Evolutionary conservation across 2,797 vertebrate genomes (phyloP).

Genomic region (Ara ararauna): DNA sequence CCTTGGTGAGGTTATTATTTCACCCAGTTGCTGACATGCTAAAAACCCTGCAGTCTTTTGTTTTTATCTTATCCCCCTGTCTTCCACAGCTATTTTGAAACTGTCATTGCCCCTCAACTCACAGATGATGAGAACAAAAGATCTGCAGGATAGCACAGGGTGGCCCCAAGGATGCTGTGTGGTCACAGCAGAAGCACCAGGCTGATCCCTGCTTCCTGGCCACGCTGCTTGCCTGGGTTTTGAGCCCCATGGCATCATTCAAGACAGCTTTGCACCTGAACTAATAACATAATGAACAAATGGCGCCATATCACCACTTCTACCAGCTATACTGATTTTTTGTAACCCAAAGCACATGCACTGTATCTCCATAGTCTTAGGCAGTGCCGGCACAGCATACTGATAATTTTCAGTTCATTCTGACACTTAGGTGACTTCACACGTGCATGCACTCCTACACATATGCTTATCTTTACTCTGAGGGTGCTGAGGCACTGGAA

Average conservation of each 20-base stretch:
- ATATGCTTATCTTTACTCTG: not conserved
- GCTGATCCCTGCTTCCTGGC: not conserved
- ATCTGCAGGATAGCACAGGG: not conserved
- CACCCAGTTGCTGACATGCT: not conserved
- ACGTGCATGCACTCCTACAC: not conserved
- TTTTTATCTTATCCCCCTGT: not conserved
- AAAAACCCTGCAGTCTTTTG: not conserved
- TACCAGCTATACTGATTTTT: not conserved
- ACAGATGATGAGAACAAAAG: not conserved
- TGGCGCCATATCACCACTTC: not conserved
- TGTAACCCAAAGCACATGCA: not conserved
- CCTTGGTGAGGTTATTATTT: not conserved
- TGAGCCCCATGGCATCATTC: not conserved
- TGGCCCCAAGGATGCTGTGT: fast-evolving
- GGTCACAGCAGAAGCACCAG: fast-evolving
- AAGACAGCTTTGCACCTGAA: not conserved
- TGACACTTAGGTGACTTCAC: not conserved
- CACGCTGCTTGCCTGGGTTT: fast-evolving
- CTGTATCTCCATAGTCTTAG: fast-evolving
- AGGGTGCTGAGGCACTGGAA: not conserved
- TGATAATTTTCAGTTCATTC: not conserved
- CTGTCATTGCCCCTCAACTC: not conserved
- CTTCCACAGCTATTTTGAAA: not conserved
- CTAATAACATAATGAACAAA: not conserved
- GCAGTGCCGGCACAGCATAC: not conserved